Base-by-base conservation (phyloP, 2,797 vertebrate genomes). In the Enteromius radiatus region DNA sequence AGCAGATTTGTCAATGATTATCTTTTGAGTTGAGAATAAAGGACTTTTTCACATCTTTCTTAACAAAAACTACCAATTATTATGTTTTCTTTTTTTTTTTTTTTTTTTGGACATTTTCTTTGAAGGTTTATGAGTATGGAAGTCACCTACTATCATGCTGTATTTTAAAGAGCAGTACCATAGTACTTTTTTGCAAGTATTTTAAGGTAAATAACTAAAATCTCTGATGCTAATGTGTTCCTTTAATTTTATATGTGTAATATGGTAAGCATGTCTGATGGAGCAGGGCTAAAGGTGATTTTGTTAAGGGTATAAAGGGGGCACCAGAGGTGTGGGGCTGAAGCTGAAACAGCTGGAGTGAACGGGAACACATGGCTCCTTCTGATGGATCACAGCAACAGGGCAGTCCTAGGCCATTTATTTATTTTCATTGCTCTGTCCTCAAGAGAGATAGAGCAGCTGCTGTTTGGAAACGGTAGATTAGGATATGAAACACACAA, bases 331-430 rank as follows among this genome's bases (percentile, higher is more conserved):
- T 87, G 68, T 86, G 69, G 85, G 70, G 61, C 83, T 88, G 85
- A 86, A 85, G 80, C 54, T 12, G 26, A n/a, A 80, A 82, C 84
- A 84, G 86, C 78, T 86, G 83, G 83, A 73, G 87, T 90, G 86
- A 88, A 89, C 86, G 84, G 90, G 86, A 89, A 90, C 88, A 92
- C 91, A 88, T 88, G 84, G 82, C 68, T 36, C 12, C 38, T 19
- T 11, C 64, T 82, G 86, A 82, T 65, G 69, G 79, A 76, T 65
- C 80, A 86, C 90, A 90, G 89, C 92, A 82, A 87, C 86, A 86
- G 73, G 81, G 71, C 84, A 64, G 59, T 49, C 75, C 23, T 75
- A 28, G 45, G 69, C 82, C 41, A 28, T 61, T 86, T 80, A 81
- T 86, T 86, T 88, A 63, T 80, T 86, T 84, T 82, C 76, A 74